Conservation (phyloP, 2,888 invertebrate species). For the Halictus ligatus region DNA sequence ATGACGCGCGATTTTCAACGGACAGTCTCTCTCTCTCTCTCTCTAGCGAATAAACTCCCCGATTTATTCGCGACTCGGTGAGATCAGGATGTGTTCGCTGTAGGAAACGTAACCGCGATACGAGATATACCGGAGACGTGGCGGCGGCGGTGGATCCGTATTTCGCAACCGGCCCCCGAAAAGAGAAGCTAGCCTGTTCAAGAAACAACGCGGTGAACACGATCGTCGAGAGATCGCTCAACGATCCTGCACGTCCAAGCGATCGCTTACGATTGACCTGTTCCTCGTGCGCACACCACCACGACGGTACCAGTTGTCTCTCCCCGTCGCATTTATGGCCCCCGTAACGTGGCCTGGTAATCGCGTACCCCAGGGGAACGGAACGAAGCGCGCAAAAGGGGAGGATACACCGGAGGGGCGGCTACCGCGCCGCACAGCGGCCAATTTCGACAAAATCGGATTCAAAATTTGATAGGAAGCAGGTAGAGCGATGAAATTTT, state of each 20-base stretch:
- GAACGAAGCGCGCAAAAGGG: not conserved
- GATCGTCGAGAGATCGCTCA: constrained; percentile 40
- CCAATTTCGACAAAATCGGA: too few species aligned
- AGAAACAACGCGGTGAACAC: not conserved
- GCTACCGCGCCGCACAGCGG: too few species aligned
- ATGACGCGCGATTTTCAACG: not conserved
- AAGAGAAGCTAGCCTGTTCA: constrained; percentile 2
- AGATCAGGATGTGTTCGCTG: too few species aligned
- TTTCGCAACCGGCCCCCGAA: not conserved
- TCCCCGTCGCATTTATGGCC: not conserved
- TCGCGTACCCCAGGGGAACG: not conserved
- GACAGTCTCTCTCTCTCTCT: not conserved
- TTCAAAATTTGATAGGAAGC: too few species aligned
- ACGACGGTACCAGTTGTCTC: constrained; percentile 20
- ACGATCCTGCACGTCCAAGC: constrained; percentile 45
- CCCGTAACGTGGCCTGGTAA: not conserved
- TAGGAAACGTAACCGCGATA: too few species aligned
- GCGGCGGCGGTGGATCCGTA: too few species aligned
- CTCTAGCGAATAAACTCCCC: not conserved
- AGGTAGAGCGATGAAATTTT: too few species aligned
- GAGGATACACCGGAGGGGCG: not conserved
- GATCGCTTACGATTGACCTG: constrained; percentile 57
- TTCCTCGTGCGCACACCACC: not conserved
- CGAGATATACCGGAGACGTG: not conserved
- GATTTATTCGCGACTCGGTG: not conserved